Conservation (phyloP, 2,113 vertebrate genomes). For the Chamaetylas fuelleborni region DNA sequence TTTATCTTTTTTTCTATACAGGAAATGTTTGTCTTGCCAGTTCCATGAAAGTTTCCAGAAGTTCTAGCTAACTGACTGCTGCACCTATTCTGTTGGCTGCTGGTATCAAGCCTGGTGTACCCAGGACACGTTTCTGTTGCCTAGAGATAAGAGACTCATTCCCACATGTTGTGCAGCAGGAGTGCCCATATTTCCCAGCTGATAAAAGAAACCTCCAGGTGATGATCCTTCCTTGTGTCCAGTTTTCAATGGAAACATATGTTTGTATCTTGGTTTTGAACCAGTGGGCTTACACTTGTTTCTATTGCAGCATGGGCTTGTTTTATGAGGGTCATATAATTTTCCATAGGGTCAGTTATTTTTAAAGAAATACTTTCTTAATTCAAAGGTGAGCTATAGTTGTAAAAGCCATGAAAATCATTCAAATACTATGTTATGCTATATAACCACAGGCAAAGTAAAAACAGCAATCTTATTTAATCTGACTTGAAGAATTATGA, state of each 20-base stretch:
- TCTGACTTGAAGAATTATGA: not conserved
- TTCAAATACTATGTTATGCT: not conserved
- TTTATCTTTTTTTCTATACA: not conserved
- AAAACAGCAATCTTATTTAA: not conserved
- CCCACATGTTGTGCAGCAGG: not conserved
- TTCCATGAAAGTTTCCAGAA: not conserved
- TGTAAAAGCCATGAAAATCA: not conserved
- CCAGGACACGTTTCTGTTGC: not conserved
- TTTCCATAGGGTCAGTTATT: not conserved
- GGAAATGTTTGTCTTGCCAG: not conserved
- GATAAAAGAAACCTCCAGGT: not conserved
- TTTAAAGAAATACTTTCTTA: not conserved
- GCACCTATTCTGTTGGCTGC: not conserved
- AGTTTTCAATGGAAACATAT: not conserved
- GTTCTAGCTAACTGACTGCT: not conserved
- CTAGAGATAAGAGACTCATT: not conserved
- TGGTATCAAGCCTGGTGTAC: not conserved
- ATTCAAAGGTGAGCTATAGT: not conserved
- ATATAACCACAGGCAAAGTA: not conserved
- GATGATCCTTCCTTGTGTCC: not conserved
- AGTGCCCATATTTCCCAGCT: not conserved
- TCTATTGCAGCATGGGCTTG: not conserved
- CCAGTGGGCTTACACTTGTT: not conserved
- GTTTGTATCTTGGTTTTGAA: not conserved
- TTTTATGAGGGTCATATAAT: not conserved